phyloP scores from a whole-genome alignment of 1,140 invertebrate genomes.

The Temnothorax longispinosus region DNA sequence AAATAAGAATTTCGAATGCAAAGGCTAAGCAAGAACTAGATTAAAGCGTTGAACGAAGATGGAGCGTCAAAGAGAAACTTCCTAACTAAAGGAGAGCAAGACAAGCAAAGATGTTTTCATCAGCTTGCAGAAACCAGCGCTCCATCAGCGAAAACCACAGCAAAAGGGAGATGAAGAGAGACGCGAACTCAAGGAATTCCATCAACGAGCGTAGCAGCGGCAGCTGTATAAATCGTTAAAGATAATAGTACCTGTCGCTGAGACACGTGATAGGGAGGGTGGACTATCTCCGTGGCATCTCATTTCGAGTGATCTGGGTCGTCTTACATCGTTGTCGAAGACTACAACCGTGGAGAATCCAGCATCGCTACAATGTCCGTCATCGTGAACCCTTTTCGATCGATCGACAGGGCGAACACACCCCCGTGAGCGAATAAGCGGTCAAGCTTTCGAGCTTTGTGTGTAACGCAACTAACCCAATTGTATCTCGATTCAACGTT shows the following conservation, averaged over 20 bases:
- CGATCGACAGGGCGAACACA: background rate
- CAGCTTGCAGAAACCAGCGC: constrained; percentile 1
- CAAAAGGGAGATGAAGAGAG: constrained; percentile 1
- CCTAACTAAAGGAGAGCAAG: constrained; percentile 15
- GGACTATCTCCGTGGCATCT: constrained; percentile 2
- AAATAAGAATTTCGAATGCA: background rate
- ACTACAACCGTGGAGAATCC: constrained; percentile 11
- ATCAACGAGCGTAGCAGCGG: background rate
- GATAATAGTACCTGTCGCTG: constrained; percentile 32
- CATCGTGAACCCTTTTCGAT: background rate
- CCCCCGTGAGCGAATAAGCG: background rate
- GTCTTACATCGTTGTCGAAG: constrained; percentile 21
- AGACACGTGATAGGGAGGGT: background rate
- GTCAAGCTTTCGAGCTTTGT: constrained; percentile 9
- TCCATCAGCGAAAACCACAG: constrained; percentile 27
- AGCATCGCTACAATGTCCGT: background rate
- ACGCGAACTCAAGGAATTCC: background rate
- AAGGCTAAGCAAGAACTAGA: background rate
- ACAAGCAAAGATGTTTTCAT: background rate
- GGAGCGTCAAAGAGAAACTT: constrained; percentile 32
- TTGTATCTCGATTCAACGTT: background rate
- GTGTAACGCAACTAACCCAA: constrained; percentile 5
- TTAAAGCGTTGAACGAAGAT: background rate
- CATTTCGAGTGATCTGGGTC: constrained; percentile 50
- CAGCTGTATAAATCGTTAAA: constrained; percentile 57